Base-by-base conservation (phyloP, 2,888 invertebrate species). In the Chironomus riparius region DNA sequence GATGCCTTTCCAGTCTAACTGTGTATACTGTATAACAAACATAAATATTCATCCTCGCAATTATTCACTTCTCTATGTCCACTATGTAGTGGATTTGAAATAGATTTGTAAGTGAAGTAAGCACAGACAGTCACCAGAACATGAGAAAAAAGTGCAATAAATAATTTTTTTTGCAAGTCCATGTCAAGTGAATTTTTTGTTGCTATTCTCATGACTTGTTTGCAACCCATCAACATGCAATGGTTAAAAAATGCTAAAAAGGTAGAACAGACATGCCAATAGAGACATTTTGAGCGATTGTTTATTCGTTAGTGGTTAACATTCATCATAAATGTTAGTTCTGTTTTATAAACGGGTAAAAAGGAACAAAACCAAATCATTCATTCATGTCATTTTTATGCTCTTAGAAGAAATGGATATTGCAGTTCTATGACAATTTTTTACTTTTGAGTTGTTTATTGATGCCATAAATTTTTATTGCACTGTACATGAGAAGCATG, bases 241-340 rank as follows among this genome's bases (percentile, higher is more conserved):
- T 38, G 13, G 12, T 2, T 7, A n/a, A n/a, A 38, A 13, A 18
- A 68, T 38, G 68, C 24, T 56, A 47, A 47, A 72, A 72, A 72
- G 22, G 50, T 70, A 50, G 50, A 70, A 70, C 48, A 50, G 22
- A 18, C 15, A 47, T 18, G 38, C 47, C 38, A 56, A 72, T 72
- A 22, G 61, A 72, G 72, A 72, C 72, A 72, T 72, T 72, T 10
- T 38, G 56, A 70, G 70, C 21, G 70, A 48, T 70, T 70, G 70
- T 70, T 70, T 70, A 72, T 24, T 56, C 56, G 72, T 61, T 22
- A n/a, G 28, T 72, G 56, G 72, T 61, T 61, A 47, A 28, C 72
- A 72, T 72, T 38, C 61, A 72, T 72, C 72, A 72, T 62, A 21
- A 7, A 15, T 18, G 18, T 10, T 13, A 28, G 70, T 56, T 70